Evolutionary conservation across 2,113 vertebrate genomes (phyloP).

Genomic region (Thryonomys swinderianus): DNA sequence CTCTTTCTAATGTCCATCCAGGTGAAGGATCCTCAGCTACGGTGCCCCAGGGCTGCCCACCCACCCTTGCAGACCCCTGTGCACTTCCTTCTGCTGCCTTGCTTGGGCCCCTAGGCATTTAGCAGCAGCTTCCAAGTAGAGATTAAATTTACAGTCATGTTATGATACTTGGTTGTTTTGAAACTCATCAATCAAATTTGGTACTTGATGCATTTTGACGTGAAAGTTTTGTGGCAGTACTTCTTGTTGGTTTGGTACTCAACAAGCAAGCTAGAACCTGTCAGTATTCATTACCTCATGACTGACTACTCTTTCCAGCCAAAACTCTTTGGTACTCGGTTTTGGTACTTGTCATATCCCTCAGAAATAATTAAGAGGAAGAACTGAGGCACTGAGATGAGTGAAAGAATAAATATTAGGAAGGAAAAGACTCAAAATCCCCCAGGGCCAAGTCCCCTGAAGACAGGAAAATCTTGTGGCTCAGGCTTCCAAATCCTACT

Average conservation of each 20-base stretch:
- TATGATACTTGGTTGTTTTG: not conserved
- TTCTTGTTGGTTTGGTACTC: not conserved
- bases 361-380: not conserved
- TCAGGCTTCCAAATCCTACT: not conserved
- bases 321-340: not conserved
- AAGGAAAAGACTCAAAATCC: not conserved
- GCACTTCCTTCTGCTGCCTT: accelerated
- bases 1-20: not conserved
- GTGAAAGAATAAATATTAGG: not conserved
- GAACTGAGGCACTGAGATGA: not conserved
- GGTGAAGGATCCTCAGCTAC: not conserved
- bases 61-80: accelerated
- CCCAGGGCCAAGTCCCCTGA: not conserved
- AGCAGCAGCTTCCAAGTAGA: too few species aligned
- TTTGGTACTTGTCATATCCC: not conserved
- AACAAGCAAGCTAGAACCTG: not conserved
- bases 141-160: not conserved
- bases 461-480: not conserved
- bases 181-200: not conserved
- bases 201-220: not conserved
- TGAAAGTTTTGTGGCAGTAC: not conserved
- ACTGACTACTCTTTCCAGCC: not conserved
- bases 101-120: not conserved
- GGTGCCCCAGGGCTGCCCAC: not conserved
- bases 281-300: not conserved